Evolutionary conservation across 2,888 invertebrate species (phyloP).

Genomic region (Gandaritis pyraliata): DNA sequence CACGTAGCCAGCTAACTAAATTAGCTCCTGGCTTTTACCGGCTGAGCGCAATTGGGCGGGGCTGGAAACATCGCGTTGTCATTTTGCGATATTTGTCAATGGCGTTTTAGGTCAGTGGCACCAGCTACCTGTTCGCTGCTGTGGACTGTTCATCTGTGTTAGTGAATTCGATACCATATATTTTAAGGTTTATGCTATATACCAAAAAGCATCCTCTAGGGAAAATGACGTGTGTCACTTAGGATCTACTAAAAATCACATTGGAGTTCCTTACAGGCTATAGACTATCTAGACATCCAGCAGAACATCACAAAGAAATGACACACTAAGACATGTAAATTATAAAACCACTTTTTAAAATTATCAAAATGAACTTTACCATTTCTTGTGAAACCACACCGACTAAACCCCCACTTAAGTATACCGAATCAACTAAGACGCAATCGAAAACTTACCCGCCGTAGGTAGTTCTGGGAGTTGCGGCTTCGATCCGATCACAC

Average conservation of each 20-base stretch:
- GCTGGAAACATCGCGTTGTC: constrained; percentile 56
- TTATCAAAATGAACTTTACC: constrained; percentile 1
- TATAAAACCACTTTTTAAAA: not conserved
- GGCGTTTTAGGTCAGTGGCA: constrained; percentile 63
- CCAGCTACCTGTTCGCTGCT: constrained; percentile 47
- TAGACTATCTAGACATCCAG: no score
- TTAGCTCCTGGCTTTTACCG: constrained; percentile 54
- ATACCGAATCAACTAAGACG: constrained; percentile 37
- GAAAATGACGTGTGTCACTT: no score
- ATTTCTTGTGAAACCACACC: constrained; percentile 14
- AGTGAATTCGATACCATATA: constrained; percentile 1
- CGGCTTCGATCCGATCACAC: constrained; percentile 55
- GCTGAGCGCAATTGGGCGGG: constrained; percentile 55
- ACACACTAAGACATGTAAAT: not conserved
- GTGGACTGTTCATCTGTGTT: constrained; percentile 30
- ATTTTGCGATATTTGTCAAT: constrained; percentile 56
- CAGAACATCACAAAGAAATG: no score
- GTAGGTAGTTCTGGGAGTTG: constrained; percentile 47
- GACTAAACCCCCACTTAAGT: constrained; percentile 31
- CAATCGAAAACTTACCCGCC: constrained; percentile 40
- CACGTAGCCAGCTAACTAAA: constrained; percentile 51
- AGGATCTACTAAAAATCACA: no score
- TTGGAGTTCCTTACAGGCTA: no score
- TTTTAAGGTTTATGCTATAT: not conserved
- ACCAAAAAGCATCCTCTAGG: not conserved